Percentiles rank a stretch among this genome's conserved stretches.
phyloP scores from a whole-genome alignment of 2,113 vertebrate species.

The Euleptes europaea region DNA sequence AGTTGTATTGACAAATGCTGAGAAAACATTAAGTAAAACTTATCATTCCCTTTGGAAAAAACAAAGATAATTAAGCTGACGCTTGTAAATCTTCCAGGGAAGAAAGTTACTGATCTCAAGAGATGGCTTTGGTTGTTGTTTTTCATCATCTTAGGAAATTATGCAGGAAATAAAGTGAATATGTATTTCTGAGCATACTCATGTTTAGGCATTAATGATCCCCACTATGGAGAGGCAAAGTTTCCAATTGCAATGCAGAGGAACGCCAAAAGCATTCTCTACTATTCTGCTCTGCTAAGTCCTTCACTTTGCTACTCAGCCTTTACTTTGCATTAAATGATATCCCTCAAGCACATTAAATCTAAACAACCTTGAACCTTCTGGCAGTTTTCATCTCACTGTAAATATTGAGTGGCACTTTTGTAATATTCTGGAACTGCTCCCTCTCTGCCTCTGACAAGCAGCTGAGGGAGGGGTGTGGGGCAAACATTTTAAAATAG shows the following conservation, averaged over 20 bases:
- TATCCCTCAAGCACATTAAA: not conserved
- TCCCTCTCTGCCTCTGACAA: not conserved
- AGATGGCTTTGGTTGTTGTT: conserved; percentile 18
- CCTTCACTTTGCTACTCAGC: not conserved
- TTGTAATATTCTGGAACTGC: not conserved
- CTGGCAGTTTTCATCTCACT: not conserved
- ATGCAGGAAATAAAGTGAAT: conserved; percentile 3
- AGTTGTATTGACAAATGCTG: not conserved
- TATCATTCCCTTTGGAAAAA: conserved; percentile 16
- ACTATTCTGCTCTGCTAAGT: not conserved
- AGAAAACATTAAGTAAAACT: conserved; percentile 8
- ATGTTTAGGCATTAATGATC: conserved; percentile 31
- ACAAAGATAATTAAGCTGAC: conserved; percentile 24
- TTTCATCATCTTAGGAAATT: conserved; percentile 35
- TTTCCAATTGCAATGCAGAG: conserved; percentile 43
- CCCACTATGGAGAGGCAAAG: conserved; percentile 10
- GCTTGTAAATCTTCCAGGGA: conserved; percentile 7
- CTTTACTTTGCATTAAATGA: not conserved
- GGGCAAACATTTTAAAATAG: not conserved
- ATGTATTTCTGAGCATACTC: conserved; percentile 32
- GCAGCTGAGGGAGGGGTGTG: rapidly evolving
- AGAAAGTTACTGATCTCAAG: conserved; percentile 22
- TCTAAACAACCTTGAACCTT: not conserved
- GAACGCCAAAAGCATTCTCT: conserved; percentile 17
- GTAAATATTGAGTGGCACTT: not conserved